Percentiles rank a stretch among this genome's conserved stretches.
Conservation (phyloP, 1,140 invertebrate genomes). For the Phthorimaea operculella region DNA sequence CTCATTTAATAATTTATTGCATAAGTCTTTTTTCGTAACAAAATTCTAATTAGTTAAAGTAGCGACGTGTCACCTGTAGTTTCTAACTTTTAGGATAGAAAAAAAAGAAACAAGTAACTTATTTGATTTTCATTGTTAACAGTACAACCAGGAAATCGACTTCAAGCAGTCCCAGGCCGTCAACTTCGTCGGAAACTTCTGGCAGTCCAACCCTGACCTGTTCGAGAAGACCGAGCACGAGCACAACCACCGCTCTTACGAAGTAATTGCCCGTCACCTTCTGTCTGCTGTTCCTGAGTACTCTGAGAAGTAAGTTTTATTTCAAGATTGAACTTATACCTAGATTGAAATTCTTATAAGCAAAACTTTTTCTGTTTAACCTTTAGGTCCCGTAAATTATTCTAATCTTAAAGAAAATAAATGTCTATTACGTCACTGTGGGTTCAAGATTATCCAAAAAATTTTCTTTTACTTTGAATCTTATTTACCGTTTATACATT, state of each 20-base stretch:
- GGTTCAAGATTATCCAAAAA: too few species aligned
- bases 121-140: neutral
- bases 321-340: too few species aligned
- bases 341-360: too few species aligned
- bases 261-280: conserved; percentile 59
- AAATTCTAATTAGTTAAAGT: neutral
- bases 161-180: conserved; percentile 66
- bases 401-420: too few species aligned
- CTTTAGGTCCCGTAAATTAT: too few species aligned
- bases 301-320: conserved; percentile 35
- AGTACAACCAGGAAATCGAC: conserved; percentile 43
- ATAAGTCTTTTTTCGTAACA: neutral
- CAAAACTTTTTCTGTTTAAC: too few species aligned
- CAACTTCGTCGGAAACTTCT: conserved; percentile 74
- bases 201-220: conserved; percentile 75
- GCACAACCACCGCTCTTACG: conserved; percentile 68
- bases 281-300: conserved; percentile 44
- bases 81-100: too few species aligned
- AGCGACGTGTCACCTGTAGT: too few species aligned
- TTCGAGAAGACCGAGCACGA: conserved; percentile 70
- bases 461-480: too few species aligned
- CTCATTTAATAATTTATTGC: neutral
- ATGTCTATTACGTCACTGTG: too few species aligned
- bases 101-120: too few species aligned
- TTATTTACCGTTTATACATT: neutral